Evolutionary conservation across 2,113 vertebrate species (phyloP).

Genomic region (Parus major): DNA sequence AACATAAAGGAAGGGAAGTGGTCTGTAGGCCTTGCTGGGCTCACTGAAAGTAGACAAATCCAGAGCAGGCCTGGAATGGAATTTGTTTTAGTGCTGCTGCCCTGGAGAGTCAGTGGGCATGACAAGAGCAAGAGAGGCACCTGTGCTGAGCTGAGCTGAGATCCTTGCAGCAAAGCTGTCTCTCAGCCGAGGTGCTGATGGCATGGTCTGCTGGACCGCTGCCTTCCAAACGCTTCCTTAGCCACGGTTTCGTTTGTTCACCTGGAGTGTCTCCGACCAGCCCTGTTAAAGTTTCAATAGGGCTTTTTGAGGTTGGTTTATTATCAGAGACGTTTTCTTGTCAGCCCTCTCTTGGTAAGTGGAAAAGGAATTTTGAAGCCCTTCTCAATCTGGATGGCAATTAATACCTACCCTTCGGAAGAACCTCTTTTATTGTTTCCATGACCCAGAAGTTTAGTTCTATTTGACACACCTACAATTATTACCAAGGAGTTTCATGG

Average conservation of each 20-base stretch:
- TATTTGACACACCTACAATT: background rate
- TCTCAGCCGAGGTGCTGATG: background rate
- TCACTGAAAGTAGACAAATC: background rate
- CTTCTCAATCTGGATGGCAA: background rate
- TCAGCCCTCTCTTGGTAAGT: background rate
- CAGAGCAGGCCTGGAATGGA: background rate
- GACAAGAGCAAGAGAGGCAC: background rate
- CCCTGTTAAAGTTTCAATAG: background rate
- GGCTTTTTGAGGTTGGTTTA: background rate
- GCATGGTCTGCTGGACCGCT: background rate
- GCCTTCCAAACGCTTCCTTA: background rate
- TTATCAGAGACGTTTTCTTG: background rate
- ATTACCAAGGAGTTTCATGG: background rate
- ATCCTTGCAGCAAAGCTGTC: rapidly evolving
- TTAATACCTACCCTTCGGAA: background rate
- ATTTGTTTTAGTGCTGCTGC: background rate
- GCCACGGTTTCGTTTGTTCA: background rate
- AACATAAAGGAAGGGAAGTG: rapidly evolving
- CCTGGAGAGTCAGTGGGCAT: too few species aligned
- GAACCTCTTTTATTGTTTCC: background rate
- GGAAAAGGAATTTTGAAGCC: background rate
- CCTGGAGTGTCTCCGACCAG: rapidly evolving
- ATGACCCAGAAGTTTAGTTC: background rate
- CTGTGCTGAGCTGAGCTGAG: background rate
- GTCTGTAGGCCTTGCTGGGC: background rate